phyloP scores from a whole-genome alignment of 1,140 invertebrate genomes.

The Micrasema longulum region DNA sequence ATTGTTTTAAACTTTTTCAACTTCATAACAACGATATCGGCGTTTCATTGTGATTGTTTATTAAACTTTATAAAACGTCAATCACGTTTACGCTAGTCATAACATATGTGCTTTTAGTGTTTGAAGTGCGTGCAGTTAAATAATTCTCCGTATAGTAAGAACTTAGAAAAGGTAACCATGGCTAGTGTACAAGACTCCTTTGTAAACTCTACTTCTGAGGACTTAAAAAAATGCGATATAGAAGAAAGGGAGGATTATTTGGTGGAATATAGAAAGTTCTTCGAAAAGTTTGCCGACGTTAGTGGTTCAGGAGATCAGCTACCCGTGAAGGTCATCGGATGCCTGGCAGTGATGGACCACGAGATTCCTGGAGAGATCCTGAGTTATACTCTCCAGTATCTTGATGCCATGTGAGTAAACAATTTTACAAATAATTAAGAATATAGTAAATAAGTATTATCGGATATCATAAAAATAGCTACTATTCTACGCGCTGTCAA shows the following conservation, averaged over 20 bases:
- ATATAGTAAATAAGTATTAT: too few relatives aligned
- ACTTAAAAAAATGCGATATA: conserved; percentile 32
- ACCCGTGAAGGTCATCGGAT: conserved; percentile 77
- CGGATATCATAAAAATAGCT: too few relatives aligned
- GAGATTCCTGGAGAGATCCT: conserved; percentile 82
- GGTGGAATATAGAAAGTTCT: conserved; percentile 75
- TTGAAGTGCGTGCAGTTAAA: not conserved
- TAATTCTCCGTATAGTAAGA: not conserved
- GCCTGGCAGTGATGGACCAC: conserved; percentile 72
- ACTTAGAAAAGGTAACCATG: conserved; percentile 37
- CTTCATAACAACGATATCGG: too few relatives aligned
- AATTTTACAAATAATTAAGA: too few relatives aligned
- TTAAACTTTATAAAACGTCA: too few relatives aligned
- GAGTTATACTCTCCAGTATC: conserved; percentile 81
- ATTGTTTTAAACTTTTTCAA: too few relatives aligned
- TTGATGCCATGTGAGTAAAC: conserved; percentile 81
- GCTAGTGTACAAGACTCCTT: conserved; percentile 37
- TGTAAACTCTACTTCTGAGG: conserved; percentile 20
- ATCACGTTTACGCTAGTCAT: not conserved
- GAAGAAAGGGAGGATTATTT: conserved; percentile 73
- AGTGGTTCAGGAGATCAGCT: conserved; percentile 79
- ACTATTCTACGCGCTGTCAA: too few relatives aligned
- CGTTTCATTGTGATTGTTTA: too few relatives aligned
- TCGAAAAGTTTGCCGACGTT: conserved; percentile 75
- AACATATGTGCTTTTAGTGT: conserved; percentile 16